Percentiles rank a stretch among this genome's conserved stretches.
phyloP scores from a whole-genome alignment of 2,113 vertebrate species.

The Phoenicopterus ruber region DNA sequence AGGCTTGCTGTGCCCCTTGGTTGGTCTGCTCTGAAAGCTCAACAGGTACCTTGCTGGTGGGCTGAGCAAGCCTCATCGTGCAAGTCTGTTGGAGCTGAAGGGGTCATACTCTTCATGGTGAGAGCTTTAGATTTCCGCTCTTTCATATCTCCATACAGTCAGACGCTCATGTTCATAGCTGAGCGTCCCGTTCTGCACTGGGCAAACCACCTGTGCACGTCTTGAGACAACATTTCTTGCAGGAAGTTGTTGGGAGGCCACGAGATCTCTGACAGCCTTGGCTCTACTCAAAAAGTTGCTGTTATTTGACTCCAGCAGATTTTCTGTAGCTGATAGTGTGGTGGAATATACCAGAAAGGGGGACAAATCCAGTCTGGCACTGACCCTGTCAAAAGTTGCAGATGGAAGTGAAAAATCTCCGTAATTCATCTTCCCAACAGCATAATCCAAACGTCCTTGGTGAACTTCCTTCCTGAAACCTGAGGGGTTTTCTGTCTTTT shows the following conservation, averaged over 20 bases:
- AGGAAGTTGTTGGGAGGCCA: neutral
- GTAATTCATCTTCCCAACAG: neutral
- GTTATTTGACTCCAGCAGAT: neutral
- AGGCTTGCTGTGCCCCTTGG: accelerated
- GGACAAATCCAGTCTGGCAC: neutral
- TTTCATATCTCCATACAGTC: neutral
- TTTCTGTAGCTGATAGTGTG: neutral
- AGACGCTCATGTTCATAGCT: accelerated
- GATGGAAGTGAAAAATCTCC: neutral
- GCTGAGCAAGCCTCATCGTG: neutral
- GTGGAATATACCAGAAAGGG: neutral
- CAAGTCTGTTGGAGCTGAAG: neutral
- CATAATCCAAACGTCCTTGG: neutral
- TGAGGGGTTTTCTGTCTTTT: neutral
- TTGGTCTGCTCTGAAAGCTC: neutral
- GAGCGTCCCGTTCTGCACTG: neutral
- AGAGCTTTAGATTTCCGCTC: neutral
- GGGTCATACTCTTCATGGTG: neutral
- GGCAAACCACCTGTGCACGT: neutral
- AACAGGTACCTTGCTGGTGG: neutral
- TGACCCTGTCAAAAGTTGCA: neutral
- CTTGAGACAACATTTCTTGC: neutral
- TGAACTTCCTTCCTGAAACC: neutral
- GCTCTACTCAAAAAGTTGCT: neutral
- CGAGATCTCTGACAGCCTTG: neutral